Evolutionary conservation across 2,888 invertebrate genomes (phyloP).

Genomic region (Lissocephala sabroskyi): DNA sequence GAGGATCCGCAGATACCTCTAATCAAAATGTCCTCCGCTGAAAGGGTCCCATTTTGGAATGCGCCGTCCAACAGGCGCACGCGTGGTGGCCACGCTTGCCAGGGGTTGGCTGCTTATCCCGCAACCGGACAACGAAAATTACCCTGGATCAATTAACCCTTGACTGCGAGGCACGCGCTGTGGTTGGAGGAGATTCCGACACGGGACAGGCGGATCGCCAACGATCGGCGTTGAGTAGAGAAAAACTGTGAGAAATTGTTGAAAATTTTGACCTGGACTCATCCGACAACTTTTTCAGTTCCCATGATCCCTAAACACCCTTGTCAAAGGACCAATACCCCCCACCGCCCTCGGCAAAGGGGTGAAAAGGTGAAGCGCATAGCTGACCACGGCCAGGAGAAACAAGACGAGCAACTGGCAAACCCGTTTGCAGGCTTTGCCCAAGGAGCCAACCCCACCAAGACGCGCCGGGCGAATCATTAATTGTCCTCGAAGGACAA

Average conservation of each 20-base stretch:
- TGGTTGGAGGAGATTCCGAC: constrained; percentile 16
- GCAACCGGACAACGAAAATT: constrained; percentile 25
- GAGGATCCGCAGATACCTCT: too few species aligned
- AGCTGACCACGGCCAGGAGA: constrained; percentile 38
- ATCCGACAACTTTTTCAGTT: constrained; percentile 42
- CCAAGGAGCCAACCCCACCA: constrained; percentile 7
- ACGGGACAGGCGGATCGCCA: constrained; percentile 23
- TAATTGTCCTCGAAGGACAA: constrained; percentile 49
- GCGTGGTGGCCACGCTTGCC: constrained; percentile 46
- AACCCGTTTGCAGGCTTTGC: constrained; percentile 14
- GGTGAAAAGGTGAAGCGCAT: constrained; percentile 57
- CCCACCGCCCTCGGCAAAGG: constrained; percentile 40
- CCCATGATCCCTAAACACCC: constrained; percentile 41
- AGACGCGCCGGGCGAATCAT: constrained; percentile 44
- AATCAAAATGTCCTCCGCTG: too few species aligned
- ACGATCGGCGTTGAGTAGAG: not conserved
- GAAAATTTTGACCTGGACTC: constrained; percentile 29
- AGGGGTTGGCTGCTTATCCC: constrained; percentile 29
- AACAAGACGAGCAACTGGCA: not conserved
- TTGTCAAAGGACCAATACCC: constrained; percentile 23
- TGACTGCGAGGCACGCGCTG: constrained; percentile 33
- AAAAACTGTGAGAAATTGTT: too few species aligned
- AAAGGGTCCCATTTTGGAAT: constrained; percentile 46
- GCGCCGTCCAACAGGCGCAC: constrained; percentile 29
- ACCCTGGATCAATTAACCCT: constrained; percentile 45